These are phyloP conservation scores for Rallus crepitans DNA, from an alignment of 2,797 vertebrate genomes.

Conservation along the genomic window DNA sequence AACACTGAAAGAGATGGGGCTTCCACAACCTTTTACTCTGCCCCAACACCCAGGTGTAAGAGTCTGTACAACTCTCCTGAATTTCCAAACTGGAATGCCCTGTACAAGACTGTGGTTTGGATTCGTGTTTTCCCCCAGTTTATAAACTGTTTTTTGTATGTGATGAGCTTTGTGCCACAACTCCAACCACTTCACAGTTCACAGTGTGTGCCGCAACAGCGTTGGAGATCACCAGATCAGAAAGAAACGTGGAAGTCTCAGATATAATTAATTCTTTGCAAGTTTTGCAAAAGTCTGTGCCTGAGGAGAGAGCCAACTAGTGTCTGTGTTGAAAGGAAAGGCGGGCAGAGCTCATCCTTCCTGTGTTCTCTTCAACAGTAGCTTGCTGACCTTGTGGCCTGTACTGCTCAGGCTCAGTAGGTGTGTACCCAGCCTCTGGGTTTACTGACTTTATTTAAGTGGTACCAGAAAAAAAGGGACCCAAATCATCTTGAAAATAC, in stretches of 20 bases:
- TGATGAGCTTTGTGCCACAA: accelerated
- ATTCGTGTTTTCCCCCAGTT: not conserved
- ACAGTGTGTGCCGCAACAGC: not conserved
- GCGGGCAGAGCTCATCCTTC: not conserved
- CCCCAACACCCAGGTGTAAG: not conserved
- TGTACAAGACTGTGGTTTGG: not conserved
- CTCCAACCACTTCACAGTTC: not conserved
- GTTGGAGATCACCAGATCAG: not conserved
- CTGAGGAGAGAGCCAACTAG: not conserved
- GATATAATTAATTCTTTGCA: not conserved
- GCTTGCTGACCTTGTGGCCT: accelerated
- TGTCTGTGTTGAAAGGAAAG: not conserved
- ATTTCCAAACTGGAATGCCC: not conserved
- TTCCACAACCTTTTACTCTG: not conserved
- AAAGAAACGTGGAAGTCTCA: not conserved
- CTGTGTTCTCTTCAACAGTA: not conserved
- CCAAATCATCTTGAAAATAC: not conserved
- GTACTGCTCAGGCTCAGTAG: accelerated
- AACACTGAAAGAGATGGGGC: too few species aligned
- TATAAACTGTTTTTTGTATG: accelerated
- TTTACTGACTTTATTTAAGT: not conserved
- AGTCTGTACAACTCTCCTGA: not conserved
- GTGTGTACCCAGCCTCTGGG: too few species aligned
- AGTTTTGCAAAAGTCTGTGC: not conserved
- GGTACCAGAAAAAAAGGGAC: not conserved